phyloP scores from a whole-genome alignment of 2,888 invertebrate species.

The Perdita meconis region DNA sequence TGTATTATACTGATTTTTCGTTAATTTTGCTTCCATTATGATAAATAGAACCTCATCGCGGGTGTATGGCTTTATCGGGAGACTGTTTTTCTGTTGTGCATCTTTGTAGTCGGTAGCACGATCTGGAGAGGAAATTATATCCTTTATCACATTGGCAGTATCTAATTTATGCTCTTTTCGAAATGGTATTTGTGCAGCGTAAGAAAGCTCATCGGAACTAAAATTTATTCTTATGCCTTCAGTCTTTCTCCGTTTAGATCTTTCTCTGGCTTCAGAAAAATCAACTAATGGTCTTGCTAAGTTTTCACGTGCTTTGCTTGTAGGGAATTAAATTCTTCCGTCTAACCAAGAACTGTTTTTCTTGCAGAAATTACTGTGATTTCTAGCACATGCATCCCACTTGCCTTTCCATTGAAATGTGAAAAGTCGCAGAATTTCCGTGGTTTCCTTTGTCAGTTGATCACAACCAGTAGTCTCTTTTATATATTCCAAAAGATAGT shows the following conservation, averaged over 20 bases:
- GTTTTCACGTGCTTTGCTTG: no score
- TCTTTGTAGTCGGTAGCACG: neutral
- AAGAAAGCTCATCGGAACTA: neutral
- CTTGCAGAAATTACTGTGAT: neutral
- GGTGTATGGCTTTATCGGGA: neutral
- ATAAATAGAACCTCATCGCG: neutral
- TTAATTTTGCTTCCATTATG: neutral
- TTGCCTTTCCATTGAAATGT: neutral
- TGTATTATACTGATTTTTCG: neutral
- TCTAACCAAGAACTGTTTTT: neutral
- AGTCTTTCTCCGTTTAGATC: neutral
- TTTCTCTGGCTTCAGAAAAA: neutral
- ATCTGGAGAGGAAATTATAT: neutral
- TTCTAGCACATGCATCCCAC: neutral
- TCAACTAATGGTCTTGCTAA: neutral
- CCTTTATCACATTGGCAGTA: neutral
- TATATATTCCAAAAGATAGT: no score
- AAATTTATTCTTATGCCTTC: neutral
- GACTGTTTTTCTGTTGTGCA: neutral
- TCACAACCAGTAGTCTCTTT: no score
- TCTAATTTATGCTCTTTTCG: neutral
- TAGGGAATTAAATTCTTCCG: neutral
- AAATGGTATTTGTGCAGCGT: neutral
- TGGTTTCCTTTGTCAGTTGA: no score
- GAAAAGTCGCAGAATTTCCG: no score